These are phyloP conservation scores for Oreohelix idahoensis DNA, from an alignment of 1,140 invertebrate genomes.

Conservation along the genomic window DNA sequence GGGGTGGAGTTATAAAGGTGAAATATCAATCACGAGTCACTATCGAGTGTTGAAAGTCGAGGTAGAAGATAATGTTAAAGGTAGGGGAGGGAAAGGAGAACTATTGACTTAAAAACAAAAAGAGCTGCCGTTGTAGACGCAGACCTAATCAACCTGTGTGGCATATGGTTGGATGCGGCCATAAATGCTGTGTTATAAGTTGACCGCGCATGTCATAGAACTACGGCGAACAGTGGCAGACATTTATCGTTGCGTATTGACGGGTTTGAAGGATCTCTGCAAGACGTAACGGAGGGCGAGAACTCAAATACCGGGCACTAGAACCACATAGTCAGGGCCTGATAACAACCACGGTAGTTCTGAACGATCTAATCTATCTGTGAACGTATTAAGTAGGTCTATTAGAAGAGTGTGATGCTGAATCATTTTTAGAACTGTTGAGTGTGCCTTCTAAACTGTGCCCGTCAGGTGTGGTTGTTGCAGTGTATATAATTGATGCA, in stretches of 20 bases:
- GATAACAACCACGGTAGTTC: background rate
- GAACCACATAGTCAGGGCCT: background rate
- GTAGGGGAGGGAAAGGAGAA: background rate
- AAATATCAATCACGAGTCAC: background rate
- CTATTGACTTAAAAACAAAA: conserved; percentile 1
- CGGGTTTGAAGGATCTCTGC: background rate
- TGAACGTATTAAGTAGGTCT: too few relatives aligned
- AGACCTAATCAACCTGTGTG: background rate
- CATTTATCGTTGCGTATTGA: background rate
- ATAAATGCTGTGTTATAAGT: background rate
- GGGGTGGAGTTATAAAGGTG: background rate
- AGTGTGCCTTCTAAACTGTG: too few relatives aligned
- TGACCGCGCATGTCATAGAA: background rate
- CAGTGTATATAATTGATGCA: too few relatives aligned
- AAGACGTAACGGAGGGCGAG: too few relatives aligned
- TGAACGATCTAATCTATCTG: too few relatives aligned
- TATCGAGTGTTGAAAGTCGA: background rate
- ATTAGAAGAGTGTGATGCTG: too few relatives aligned
- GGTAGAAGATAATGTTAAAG: background rate
- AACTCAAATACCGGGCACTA: too few relatives aligned
- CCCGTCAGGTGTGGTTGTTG: too few relatives aligned
- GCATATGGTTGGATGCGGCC: background rate
- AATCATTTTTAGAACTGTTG: too few relatives aligned
- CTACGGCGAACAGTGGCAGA: background rate
- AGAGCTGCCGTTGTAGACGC: background rate